Percentiles rank a stretch among this genome's conserved stretches.
Conservation (phyloP, 2,113 vertebrate genomes). For the Caranx ignobilis region DNA sequence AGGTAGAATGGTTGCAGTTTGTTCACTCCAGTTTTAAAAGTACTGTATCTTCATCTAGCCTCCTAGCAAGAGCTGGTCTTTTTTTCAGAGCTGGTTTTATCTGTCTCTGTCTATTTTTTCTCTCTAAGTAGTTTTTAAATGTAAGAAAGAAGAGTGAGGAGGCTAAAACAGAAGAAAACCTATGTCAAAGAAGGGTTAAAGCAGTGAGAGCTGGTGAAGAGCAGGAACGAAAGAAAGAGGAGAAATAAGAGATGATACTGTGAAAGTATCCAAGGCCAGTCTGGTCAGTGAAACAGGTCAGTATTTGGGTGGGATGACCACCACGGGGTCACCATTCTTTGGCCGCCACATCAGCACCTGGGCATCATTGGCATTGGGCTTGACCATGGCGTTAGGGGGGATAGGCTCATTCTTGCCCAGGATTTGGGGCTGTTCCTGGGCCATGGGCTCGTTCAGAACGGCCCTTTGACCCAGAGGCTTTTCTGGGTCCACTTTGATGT, state of each 20-base stretch:
- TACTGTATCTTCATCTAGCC: conserved; percentile 20
- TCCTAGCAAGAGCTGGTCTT: conserved; percentile 43
- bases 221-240: conserved; percentile 37
- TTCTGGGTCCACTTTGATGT: conserved; percentile 91
- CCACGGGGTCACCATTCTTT: conserved; percentile 87
- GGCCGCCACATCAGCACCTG: conserved; percentile 99
- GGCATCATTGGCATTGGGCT: conserved; percentile 98
- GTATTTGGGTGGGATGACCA: conserved; percentile 96
- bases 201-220: conserved; percentile 60
- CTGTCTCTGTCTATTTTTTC: conserved; percentile 22
- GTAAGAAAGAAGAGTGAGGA: conserved; percentile 30
- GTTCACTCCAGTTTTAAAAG: conserved; percentile 82
- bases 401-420: conserved; percentile 94
- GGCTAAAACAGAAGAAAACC: conserved; percentile 28
- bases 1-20: conserved; percentile 92
- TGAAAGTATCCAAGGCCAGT: conserved; percentile 72
- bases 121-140: conserved; percentile 27
- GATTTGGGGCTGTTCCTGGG: conserved; percentile 93
- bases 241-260: conserved; percentile 57
- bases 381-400: conserved; percentile 93
- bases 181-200: conserved; percentile 40
- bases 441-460: conserved; percentile 87
- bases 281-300: conserved; percentile 73
- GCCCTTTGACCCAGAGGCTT: conserved; percentile 91
- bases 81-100: conserved; percentile 60